Conservation (phyloP, 2,113 vertebrate genomes). For the Heterotilapia buettikoferi region DNA sequence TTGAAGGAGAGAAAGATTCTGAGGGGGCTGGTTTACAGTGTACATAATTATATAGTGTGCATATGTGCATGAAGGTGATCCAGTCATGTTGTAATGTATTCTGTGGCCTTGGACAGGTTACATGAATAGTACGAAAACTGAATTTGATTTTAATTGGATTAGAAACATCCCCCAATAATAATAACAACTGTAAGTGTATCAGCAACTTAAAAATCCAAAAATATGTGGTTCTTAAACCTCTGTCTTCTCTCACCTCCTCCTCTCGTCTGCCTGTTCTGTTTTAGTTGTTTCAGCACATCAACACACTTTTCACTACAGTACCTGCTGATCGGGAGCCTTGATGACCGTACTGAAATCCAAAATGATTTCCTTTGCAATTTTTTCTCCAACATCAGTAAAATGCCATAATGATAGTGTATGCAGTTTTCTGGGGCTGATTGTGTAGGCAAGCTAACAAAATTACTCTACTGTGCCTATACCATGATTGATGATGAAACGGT, state of each 20-base stretch:
- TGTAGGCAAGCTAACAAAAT: conserved; percentile 22
- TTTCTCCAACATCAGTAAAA: conserved; percentile 55
- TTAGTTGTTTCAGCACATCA: conserved; percentile 48
- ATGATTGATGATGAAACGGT: conserved; percentile 14
- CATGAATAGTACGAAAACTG: background rate
- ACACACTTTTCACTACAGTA: conserved; percentile 28
- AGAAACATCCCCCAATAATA: background rate
- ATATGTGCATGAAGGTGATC: conserved; percentile 63
- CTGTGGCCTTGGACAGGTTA: conserved; percentile 30
- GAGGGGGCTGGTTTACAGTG: conserved; percentile 23
- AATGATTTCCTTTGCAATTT: conserved; percentile 62
- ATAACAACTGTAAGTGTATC: background rate
- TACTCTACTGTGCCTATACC: conserved; percentile 10
- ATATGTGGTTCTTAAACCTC: background rate
- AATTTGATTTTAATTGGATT: conserved; percentile 16
- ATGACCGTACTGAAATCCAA: conserved; percentile 45
- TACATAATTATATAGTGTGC: conserved; percentile 46
- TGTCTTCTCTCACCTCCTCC: background rate
- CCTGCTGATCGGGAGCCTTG: conserved; percentile 56
- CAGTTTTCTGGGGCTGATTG: conserved; percentile 43
- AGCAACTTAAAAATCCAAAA: background rate
- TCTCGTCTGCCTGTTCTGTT: background rate
- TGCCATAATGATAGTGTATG: conserved; percentile 22
- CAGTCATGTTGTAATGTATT: conserved; percentile 40
- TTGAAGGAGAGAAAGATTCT: conserved; percentile 27